Evolutionary conservation across 2,797 vertebrate species (phyloP), one percentile per base, ranked within the genome.

Genomic region (Anabas testudineus): DNA sequence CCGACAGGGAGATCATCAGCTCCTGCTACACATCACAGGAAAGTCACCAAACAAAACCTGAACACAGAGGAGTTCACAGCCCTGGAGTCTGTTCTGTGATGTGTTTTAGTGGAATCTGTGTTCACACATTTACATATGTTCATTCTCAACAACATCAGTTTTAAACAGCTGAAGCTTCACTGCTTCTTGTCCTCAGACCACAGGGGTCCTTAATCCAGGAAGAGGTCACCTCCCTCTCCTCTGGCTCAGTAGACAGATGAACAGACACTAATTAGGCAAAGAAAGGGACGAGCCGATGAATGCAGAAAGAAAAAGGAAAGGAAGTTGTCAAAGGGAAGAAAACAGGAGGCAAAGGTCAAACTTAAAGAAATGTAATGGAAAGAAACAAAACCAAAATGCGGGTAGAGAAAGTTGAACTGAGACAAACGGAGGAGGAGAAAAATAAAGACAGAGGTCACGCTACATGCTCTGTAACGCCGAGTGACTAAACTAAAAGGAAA

Each of bases 151-250:
- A 7, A 34, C 34, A 4, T 34, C 4, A 7, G 32, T 34, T 34
- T 10, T 34, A 34, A 34, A 2, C 32, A 34, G 32, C 32, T 9
- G 34, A 6, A 28, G 26, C 26, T 3, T 32, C 30, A 30, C 30
- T 37, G 6, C 18, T 10, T 45, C 43, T 34, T 42, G 37, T 49
- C 15, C 21, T 71, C 32, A 7, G 30, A 47, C 84, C 16, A 7
- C 80, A 47, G 81, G 80, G 72, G 52, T 63, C 28, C 51, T 15
- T 90, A 81, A 87, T 86, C 81, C 78, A 78, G 76, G 73, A 83
- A 30, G 61, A 79, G 67, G 60, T 71, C 32, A 48, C 81, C 28
- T 71, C 62, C 48, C 47, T 39, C 26, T 68, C 56, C 15, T 54
- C 28, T 41, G 21, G 14, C 61, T 64, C 64, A 19, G 47, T 68